Base-by-base conservation (phyloP, 2,888 invertebrate species). In the Amiota minor region DNA sequence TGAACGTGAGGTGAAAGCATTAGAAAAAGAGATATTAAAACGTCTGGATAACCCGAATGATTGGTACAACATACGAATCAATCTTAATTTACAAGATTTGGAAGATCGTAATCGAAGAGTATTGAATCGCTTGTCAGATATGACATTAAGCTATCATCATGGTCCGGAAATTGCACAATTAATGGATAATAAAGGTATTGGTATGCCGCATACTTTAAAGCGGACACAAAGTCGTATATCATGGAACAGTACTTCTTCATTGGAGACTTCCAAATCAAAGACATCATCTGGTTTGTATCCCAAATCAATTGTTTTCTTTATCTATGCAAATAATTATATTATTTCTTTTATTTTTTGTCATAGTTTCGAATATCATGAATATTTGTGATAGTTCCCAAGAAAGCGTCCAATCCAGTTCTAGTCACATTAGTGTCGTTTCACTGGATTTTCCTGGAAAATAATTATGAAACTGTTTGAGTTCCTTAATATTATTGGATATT, bases 101-200 rank as follows among this genome's bases (percentile, higher is more conserved):
- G 91, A 91, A 82, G 92, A 92, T 75, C 90, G 91, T n/a, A 94
- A 93, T 81, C 90, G 90, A 23, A 88, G 89, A 64, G 91, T 91
- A 0, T 83, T 93, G 2, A 92, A 93, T 79, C 90, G 92, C 64
- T 83, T 94, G 12, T 88, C 91, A 0, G 92, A 93, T 81, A 89
- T 93, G 77, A 88, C 89, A 1, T 86, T 87, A 35, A 82, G 75
- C 12, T 76, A 83, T 20, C 82, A 81, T 9, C 75, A 88, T 64
- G 88, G 87, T 0, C 84, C 88, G 1, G 80, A 87, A 35, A 85
- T 89, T 11, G 82, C 88, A 1, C 80, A 83, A 20, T 77, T 83
- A 49, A 80, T 90, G 71, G 79, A 86, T 20, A 84, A 87, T 47
- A 88, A 88, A 50, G 89, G 89, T 1, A 35, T 90, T 4, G 86